These are phyloP conservation scores for Brachylomia viminalis DNA, from an alignment of 2,888 invertebrate genomes.

Conservation along the genomic window DNA sequence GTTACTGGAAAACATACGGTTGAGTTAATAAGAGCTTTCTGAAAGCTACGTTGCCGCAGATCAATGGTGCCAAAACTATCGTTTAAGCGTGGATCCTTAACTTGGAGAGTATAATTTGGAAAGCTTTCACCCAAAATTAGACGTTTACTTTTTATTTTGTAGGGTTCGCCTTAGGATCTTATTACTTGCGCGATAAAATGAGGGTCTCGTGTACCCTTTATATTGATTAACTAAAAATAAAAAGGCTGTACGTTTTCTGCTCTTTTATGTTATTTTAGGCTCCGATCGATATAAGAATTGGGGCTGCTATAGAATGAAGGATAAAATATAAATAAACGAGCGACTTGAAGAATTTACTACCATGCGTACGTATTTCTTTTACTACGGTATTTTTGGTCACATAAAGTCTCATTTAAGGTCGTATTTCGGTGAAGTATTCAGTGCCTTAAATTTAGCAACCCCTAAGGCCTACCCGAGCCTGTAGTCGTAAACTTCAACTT, in stretches of 20 bases:
- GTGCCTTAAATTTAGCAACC: conserved; percentile 6
- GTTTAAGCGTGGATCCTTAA: neutral
- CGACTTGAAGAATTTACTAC: conserved; percentile 5
- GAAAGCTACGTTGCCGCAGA: neutral
- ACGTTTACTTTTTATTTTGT: conserved; percentile 34
- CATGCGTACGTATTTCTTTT: conserved; percentile 8
- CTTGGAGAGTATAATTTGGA: neutral
- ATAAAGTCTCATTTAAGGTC: neutral
- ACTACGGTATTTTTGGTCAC: conserved; percentile 13
- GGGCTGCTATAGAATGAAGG: conserved; percentile 9
- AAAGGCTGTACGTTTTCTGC: conserved; percentile 1
- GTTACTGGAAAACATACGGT: neutral
- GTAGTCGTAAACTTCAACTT: conserved; percentile 24
- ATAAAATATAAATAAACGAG: conserved; percentile 25
- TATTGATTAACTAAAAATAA: conserved; percentile 53
- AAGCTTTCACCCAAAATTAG: conserved; percentile 45
- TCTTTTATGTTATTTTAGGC: conserved; percentile 29
- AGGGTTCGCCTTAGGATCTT: conserved; percentile 19
- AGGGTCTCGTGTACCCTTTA: conserved; percentile 6
- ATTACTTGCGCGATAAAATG: conserved; percentile 28
- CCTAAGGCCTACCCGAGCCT: neutral
- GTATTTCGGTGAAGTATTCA: conserved; percentile 4
- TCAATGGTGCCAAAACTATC: neutral
- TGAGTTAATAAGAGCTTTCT: too few species aligned
- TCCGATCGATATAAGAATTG: conserved; percentile 26